These are phyloP conservation scores for Anarhynchus alexandrinus DNA, from an alignment of 2,113 vertebrate species.

Conservation along the genomic window DNA sequence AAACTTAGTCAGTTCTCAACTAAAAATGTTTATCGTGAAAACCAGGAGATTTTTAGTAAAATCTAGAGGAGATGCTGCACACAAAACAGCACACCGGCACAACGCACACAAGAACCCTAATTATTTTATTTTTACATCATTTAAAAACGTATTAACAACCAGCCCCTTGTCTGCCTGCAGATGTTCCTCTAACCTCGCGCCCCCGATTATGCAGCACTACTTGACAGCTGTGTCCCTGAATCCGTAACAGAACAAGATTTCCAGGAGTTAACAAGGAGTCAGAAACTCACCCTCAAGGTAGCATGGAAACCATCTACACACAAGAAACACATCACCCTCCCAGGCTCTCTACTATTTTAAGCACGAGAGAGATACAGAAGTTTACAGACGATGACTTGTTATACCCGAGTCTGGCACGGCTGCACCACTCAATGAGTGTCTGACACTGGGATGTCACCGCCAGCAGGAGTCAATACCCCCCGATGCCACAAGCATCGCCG, in stretches of 20 bases:
- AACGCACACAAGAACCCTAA: background rate
- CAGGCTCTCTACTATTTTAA: slow-evolving; percentile 17
- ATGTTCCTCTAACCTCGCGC: background rate
- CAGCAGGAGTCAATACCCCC: background rate
- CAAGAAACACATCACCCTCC: background rate
- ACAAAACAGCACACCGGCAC: background rate
- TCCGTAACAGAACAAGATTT: background rate
- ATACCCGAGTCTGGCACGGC: background rate
- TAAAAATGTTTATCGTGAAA: background rate
- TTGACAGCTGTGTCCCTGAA: background rate
- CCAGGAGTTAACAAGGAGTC: slow-evolving; percentile 2
- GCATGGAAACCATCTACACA: background rate
- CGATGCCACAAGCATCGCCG: background rate
- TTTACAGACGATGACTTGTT: background rate
- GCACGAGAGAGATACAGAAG: background rate
- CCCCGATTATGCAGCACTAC: rapidly evolving
- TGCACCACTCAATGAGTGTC: rapidly evolving
- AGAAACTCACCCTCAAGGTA: background rate
- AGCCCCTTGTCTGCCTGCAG: background rate
- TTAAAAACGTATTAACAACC: background rate
- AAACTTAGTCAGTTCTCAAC: background rate
- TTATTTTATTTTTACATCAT: background rate
- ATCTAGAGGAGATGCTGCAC: background rate
- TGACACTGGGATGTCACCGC: rapidly evolving
- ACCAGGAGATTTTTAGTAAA: background rate